Base-by-base conservation (phyloP, 2,797 vertebrate genomes). In the Galago senegalensis region DNA sequence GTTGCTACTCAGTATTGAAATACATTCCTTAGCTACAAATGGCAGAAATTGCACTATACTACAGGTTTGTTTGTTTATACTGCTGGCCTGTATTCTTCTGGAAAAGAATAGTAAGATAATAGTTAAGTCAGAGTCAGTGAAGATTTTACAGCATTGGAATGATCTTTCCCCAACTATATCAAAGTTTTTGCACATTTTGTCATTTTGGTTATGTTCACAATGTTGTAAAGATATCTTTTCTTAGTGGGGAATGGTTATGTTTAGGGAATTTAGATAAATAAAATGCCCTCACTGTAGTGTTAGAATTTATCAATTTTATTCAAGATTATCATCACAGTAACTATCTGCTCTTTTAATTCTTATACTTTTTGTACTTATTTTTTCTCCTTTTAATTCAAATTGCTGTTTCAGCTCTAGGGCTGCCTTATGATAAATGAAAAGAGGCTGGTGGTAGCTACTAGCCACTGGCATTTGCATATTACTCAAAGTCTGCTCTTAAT, bases 21-120 rank as follows among this genome's bases (percentile, higher is more conserved):
- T 97, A 95, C 94, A 97, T 97, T 98, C 96, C 98, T 98, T 98
- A 98, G 95, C 96, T 98, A 96, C 97, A 98, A 98, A 98, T 98
- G 97, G 97, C 96, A 98, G 97, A 98, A 98, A 98, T 94, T 96
- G 93, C 96, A 95, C 92, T 96, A 88, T 31, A n/a, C 79, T 97
- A 98, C 97, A 91, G 97, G 97, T 98, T 98, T 98, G 21, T 34
- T 58, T 98, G 98, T 56, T 93, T 79, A 23, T 98, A 98, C 98
- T 98, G 96, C 95, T 95, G 98, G 89, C 84, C 85, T 97, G 85
- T 95, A 76, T 96, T 96, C 81, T 63, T 97, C 98, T 97, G 86
- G 79, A 98, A 97, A 17, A 87, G 67, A 98, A 96, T 97, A 98
- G 97, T 94, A 95, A 97, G 70, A 96, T 96, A 97, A 96, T 92